A percentile compares a stretch with the other conserved stretches of the same genome.
Conservation (phyloP, 1,140 invertebrate genomes). For the Laupala kohalensis region DNA sequence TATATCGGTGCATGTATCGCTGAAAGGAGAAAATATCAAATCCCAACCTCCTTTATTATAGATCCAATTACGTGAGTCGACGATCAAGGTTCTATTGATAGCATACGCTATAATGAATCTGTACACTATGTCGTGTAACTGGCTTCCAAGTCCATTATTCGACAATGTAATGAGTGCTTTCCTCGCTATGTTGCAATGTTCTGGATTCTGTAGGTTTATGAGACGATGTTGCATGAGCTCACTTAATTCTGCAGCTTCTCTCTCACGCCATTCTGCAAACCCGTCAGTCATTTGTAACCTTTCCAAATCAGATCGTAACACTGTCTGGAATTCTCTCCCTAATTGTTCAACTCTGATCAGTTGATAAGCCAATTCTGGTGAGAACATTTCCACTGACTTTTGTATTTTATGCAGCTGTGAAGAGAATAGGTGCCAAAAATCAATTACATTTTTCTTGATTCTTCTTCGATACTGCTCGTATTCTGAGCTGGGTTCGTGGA, state of each 20-base stretch:
- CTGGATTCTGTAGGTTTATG: slow-evolving; percentile 75
- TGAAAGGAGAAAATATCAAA: slow-evolving; percentile 83
- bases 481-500: too few species aligned
- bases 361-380: too few species aligned
- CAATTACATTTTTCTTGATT: too few species aligned
- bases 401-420: too few species aligned
- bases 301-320: too few species aligned
- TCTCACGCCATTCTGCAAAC: slow-evolving; percentile 62
- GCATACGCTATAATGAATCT: slow-evolving; percentile 94
- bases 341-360: too few species aligned
- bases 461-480: too few species aligned
- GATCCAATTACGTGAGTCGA: slow-evolving; percentile 91
- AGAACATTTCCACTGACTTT: too few species aligned
- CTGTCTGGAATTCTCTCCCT: too few species aligned
- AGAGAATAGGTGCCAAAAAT: too few species aligned
- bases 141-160: slow-evolving; percentile 93
- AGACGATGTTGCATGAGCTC: slow-evolving; percentile 72
- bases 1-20: slow-evolving; percentile 64
- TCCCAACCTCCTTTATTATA: slow-evolving; percentile 92
- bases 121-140: slow-evolving; percentile 94
- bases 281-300: slow-evolving; percentile 66
- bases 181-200: slow-evolving; percentile 68
- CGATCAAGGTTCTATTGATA: slow-evolving; percentile 80
- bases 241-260: slow-evolving; percentile 63
- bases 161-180: slow-evolving; percentile 93